Percentiles rank a stretch among this genome's conserved stretches.
These are phyloP conservation scores for Plebejus melissa DNA, from an alignment of 2,888 invertebrate species.

Conservation along the genomic window DNA sequence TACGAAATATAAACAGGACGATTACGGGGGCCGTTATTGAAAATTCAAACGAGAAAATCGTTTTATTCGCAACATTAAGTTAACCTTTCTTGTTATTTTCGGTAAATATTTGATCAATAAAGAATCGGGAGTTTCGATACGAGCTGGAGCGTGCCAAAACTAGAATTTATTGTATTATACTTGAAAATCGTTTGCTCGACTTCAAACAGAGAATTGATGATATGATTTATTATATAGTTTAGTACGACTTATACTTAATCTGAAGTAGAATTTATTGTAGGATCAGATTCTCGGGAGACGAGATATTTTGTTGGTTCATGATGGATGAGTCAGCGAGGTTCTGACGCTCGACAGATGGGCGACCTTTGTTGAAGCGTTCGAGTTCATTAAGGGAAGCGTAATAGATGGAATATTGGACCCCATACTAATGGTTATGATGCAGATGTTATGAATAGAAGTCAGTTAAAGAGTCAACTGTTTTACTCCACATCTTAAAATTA, in stretches of 20 bases:
- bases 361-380: neutral
- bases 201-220: slow-evolving; percentile 33
- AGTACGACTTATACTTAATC: neutral
- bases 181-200: slow-evolving; percentile 43
- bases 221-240: slow-evolving; percentile 26
- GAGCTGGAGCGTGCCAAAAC: slow-evolving; percentile 54
- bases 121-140: slow-evolving; percentile 31
- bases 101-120: slow-evolving; percentile 28
- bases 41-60: slow-evolving; percentile 18
- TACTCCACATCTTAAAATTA: neutral
- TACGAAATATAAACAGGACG: slow-evolving; percentile 1
- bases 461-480: neutral
- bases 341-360: slow-evolving; percentile 13
- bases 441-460: neutral
- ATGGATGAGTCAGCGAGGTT: slow-evolving; percentile 7
- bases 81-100: slow-evolving; percentile 28
- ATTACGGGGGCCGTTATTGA: neutral
- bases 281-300: neutral
- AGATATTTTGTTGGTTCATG: slow-evolving; percentile 9
- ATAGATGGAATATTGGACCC: neutral
- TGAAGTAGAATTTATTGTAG: slow-evolving; percentile 6
- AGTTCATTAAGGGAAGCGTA: slow-evolving; percentile 6
- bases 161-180: slow-evolving; percentile 58
- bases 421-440: neutral
- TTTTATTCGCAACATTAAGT: slow-evolving; percentile 25